These are phyloP conservation scores for Physocephala rufipes DNA, from an alignment of 2,888 invertebrate genomes.

Conservation along the genomic window DNA sequence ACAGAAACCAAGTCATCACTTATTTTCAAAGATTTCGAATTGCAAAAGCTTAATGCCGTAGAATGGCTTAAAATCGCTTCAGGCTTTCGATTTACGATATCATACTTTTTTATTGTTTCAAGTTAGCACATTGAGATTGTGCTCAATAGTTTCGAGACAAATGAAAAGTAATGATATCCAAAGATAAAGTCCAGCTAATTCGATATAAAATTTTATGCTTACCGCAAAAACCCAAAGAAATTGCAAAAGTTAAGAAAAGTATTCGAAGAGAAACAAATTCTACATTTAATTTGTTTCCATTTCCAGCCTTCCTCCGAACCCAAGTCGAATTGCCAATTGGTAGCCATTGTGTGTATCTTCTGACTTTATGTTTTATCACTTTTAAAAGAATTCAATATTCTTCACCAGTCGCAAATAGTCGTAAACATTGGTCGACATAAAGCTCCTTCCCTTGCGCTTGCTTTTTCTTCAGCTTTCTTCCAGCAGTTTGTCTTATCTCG, in stretches of 20 bases:
- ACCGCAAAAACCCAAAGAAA: neutral
- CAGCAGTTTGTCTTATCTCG: slow-evolving; percentile 22
- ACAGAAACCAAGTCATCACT: no score
- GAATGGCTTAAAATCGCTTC: no score
- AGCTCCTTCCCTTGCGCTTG: neutral
- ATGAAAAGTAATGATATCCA: no score
- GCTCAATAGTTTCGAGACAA: no score
- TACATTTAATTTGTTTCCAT: neutral
- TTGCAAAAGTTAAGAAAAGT: neutral
- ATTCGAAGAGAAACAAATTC: no score
- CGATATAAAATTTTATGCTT: neutral
- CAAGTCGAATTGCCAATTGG: neutral
- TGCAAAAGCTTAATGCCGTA: no score
- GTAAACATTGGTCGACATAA: neutral
- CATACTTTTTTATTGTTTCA: no score
- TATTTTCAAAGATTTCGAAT: no score
- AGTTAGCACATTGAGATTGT: no score
- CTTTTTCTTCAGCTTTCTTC: neutral
- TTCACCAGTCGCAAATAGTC: no score
- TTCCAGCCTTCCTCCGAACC: neutral
- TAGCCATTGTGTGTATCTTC: neutral
- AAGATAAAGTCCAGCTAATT: no score
- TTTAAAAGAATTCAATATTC: neutral
- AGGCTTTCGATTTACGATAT: no score
- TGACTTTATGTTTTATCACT: neutral